phyloP scores from a whole-genome alignment of 2,888 invertebrate genomes.

The Psylliodes chrysocephalus region DNA sequence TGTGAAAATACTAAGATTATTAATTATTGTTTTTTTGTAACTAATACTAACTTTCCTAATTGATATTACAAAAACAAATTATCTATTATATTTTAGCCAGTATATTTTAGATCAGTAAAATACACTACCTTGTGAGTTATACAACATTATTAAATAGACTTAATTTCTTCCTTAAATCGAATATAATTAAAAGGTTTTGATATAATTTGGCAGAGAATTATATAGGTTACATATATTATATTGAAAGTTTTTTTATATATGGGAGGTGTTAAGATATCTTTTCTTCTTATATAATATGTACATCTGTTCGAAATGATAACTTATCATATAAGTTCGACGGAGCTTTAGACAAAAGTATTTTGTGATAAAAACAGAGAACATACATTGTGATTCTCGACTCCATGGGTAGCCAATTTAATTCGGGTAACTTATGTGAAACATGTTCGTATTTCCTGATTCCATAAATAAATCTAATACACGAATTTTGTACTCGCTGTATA shows the following conservation, averaged over 20 bases:
- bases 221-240: not conserved
- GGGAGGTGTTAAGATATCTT: not conserved
- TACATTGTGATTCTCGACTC: not conserved
- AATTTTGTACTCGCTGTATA: conserved; percentile 2
- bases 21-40: no score
- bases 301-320: not conserved
- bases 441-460: no score
- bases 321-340: not conserved
- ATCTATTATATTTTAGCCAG: no score
- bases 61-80: no score
- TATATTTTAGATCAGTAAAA: not conserved
- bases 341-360: no score
- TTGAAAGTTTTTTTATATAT: not conserved
- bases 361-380: not conserved
- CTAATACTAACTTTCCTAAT: no score
- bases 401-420: not conserved
- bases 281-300: not conserved
- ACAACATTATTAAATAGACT: not conserved
- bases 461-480: not conserved
- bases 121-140: not conserved
- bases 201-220: not conserved
- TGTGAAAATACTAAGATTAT: no score
- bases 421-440: not conserved
- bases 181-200: not conserved
- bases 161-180: not conserved